Base-by-base conservation (phyloP, 2,113 vertebrate species). In the Rutilus rutilus region DNA sequence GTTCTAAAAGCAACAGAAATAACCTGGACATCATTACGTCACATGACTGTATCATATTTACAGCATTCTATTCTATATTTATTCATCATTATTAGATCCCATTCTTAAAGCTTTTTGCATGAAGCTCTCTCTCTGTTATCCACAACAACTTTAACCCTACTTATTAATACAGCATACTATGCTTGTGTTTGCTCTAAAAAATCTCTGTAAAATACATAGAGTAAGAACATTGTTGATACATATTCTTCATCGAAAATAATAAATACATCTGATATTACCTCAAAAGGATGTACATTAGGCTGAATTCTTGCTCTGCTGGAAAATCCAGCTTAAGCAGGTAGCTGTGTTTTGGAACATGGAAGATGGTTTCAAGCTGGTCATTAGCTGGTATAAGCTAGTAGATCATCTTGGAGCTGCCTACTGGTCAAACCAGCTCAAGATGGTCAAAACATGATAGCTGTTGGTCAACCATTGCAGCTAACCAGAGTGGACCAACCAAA, bases 261-360 rank as follows among this genome's bases (percentile, higher is more conserved):
- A 71, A 23, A 77, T 0, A 19, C 25, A 77, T 54, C 47, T 21
- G 45, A 33, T 77, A 77, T 21, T 52, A 50, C 15, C 27, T 23
- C 15, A 8, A 47, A 75, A 47, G 42, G 15, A 42, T 77, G 25
- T 11, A 30, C 50, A 77, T 50, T 77, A 33, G 75, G 25, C 27
- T 77, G 75, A 77, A 54, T 54, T 77, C 47, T 77, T 77, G 47
- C 75, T 77, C 47, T 33, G 75, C 75, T 19, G 75, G 75, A 54
- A 54, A 77, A 77, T 77, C 47, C 47, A 52, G 25, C 50, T 77
- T 54, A 77, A 77, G 9, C 27, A 3, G 9, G 15, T 54, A 77
- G 47, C 27, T 21, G 75, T 77, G 65, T 30, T 69, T 36, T 69
- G 75, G 17, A 33, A 54, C 71, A 47, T 47, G 71, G 23, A 45